These are phyloP conservation scores for Xanthostigma xanthostigma DNA, from an alignment of 2,888 invertebrate species.

Conservation along the genomic window DNA sequence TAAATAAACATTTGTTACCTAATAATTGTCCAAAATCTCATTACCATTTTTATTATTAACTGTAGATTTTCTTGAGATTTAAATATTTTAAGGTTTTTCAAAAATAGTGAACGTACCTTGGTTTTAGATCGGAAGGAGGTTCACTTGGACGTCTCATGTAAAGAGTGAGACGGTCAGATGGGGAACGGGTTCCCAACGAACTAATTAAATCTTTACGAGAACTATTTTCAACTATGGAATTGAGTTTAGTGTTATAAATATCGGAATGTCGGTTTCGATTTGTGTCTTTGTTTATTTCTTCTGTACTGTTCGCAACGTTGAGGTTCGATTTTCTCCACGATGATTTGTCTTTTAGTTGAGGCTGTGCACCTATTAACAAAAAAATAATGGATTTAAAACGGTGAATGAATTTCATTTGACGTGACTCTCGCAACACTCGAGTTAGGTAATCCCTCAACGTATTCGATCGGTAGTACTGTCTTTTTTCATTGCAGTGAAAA, in stretches of 20 bases:
- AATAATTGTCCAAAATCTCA: too few species aligned
- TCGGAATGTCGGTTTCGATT: constrained; percentile 40
- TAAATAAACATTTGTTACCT: too few species aligned
- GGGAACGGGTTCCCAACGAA: constrained; percentile 32
- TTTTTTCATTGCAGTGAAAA: too few species aligned
- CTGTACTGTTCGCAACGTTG: constrained; percentile 44
- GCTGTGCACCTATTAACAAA: constrained; percentile 44
- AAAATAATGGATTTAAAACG: background rate
- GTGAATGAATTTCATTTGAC: too few species aligned
- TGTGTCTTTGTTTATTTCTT: constrained; percentile 48
- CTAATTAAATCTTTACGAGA: constrained; percentile 34
- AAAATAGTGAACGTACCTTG: background rate
- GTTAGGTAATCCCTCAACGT: too few species aligned
- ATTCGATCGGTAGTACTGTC: too few species aligned
- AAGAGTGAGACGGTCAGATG: constrained; percentile 40
- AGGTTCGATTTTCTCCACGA: constrained; percentile 59
- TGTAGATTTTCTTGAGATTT: too few species aligned
- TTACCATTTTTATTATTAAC: too few species aligned
- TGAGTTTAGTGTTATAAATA: constrained; percentile 26
- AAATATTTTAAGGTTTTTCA: too few species aligned
- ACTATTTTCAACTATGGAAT: constrained; percentile 45
- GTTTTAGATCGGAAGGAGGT: constrained; percentile 4
- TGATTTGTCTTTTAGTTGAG: constrained; percentile 58
- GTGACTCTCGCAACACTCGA: too few species aligned
- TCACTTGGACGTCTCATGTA: constrained; percentile 37